These are phyloP conservation scores for Galaxias olidus DNA, from an alignment of 2,797 vertebrate species.

Conservation along the genomic window DNA sequence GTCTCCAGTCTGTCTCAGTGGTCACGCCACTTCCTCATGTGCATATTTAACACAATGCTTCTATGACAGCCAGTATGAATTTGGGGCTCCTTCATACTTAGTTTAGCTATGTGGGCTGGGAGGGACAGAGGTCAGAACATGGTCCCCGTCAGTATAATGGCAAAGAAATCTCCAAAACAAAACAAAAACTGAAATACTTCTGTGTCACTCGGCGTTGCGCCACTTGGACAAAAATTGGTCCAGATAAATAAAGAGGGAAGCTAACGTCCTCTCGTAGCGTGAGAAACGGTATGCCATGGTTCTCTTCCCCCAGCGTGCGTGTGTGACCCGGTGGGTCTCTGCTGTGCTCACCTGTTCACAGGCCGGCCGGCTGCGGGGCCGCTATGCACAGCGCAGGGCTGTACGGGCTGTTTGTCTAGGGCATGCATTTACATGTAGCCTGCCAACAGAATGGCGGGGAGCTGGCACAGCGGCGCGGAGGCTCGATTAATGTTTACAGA, in stretches of 20 bases:
- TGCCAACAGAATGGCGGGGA: constrained; percentile 55
- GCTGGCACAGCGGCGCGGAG: constrained; percentile 35
- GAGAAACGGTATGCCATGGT: too few species aligned
- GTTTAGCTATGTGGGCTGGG: constrained; percentile 20
- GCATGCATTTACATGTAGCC: constrained; percentile 60
- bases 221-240: too few species aligned
- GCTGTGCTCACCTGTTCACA: constrained; percentile 50
- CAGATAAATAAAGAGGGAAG: too few species aligned
- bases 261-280: too few species aligned
- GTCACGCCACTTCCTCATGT: constrained; percentile 57
- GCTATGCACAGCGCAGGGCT: constrained; percentile 22
- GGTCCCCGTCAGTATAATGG: too few species aligned
- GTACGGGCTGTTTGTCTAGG: constrained; percentile 58
- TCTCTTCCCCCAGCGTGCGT: neutral
- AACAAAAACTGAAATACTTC: too few species aligned
- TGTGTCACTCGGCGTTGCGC: too few species aligned
- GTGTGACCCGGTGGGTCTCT: constrained; percentile 30
- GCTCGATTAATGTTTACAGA: constrained; percentile 70
- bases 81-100: constrained; percentile 56
- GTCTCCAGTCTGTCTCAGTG: constrained; percentile 60
- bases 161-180: too few species aligned
- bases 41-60: constrained; percentile 42
- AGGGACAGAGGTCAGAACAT: neutral
- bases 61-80: constrained; percentile 63
- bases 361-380: constrained; percentile 31